These are phyloP conservation scores for Rhabditoides inermis DNA, from an alignment of 2,888 invertebrate genomes.

Conservation along the genomic window DNA sequence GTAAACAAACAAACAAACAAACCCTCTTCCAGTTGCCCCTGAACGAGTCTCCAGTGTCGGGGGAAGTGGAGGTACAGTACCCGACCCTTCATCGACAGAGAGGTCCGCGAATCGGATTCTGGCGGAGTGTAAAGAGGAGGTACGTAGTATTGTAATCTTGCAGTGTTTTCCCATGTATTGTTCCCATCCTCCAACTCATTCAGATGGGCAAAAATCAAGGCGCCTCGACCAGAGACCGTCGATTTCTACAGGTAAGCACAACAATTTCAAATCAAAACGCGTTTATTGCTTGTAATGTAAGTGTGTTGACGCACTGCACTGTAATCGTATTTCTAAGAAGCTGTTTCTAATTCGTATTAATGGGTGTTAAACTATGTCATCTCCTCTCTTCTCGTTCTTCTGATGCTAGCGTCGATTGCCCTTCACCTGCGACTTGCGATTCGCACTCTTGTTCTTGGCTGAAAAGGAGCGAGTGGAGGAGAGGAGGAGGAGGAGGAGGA, in stretches of 20 bases:
- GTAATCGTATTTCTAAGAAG: not conserved
- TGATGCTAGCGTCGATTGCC: too few relatives aligned
- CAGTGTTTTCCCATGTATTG: slow-evolving; percentile 4
- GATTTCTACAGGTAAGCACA: slow-evolving; percentile 45
- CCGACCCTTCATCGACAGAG: not conserved
- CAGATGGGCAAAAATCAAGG: slow-evolving; percentile 22
- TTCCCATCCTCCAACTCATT: slow-evolving; percentile 14
- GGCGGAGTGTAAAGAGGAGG: slow-evolving; percentile 11
- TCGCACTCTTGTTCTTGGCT: too few relatives aligned
- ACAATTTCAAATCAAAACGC: not conserved
- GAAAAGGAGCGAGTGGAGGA: too few relatives aligned
- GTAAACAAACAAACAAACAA: too few relatives aligned
- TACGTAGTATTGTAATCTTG: slow-evolving; percentile 7
- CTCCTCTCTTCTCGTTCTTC: too few relatives aligned
- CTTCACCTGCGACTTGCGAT: too few relatives aligned
- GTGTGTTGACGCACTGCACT: not conserved
- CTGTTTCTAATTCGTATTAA: too few relatives aligned
- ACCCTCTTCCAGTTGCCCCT: too few relatives aligned
- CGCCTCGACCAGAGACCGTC: slow-evolving; percentile 41
- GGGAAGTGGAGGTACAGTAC: too few relatives aligned
- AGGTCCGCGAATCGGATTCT: not conserved
- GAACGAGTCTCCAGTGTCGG: too few relatives aligned
- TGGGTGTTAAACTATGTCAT: too few relatives aligned
- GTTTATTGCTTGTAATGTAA: not conserved
- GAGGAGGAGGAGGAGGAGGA: too few relatives aligned